Base-by-base conservation (phyloP, 2,113 vertebrate species). In the Spheniscus mendiculus region DNA sequence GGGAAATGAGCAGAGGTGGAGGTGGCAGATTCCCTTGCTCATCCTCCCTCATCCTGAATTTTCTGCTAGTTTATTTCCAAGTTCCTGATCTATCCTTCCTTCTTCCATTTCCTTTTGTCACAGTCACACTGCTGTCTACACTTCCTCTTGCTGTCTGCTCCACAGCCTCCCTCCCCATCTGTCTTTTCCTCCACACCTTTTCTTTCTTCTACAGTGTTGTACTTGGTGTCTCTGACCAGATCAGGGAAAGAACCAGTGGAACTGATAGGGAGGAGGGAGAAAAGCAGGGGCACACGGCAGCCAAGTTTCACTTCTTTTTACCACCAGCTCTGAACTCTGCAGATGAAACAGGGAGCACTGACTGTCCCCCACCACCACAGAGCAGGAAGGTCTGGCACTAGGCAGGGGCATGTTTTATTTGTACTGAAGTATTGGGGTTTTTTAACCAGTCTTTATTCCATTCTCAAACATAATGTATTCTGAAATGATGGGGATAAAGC, bases 91-190 rank as follows among this genome's bases (percentile, higher is more conserved):
- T 36, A 56, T 61, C 17, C 42, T 86, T 83, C 27, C 44, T 82
- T 52, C 62, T 70, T 74, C n/a, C 10, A 0, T 44, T 88, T 90
- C 87, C 30, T 91, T 89, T 52, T 0, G 0, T 66, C 50, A 62
- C 26, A 47, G 26, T 56, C 0, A 0, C 2, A 1, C 34, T 69
- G 11, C 34, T 88, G 9, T 25, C 23, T 61, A 13, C 2, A 0
- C 14, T 83, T 76, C 66, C 36, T 79, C 23, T 72, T 69, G 15
- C 2, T 3, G 0, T 36, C 52, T 74, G 8, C 47, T 69, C 53
- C 0, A 0, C 45, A 71, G 10, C 29, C 38, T 63, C 42, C 22
- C 12, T 72, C 36, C 38, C 30, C 8, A 26, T 59, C 30, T 5
- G 1, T 62, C 55, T 61, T 58, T 79, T 34, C 23, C 22, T 69